Evolutionary conservation across 2,113 vertebrate species (phyloP), one percentile per base, ranked within the genome.

Genomic region (Cyprinodon variegatus): DNA sequence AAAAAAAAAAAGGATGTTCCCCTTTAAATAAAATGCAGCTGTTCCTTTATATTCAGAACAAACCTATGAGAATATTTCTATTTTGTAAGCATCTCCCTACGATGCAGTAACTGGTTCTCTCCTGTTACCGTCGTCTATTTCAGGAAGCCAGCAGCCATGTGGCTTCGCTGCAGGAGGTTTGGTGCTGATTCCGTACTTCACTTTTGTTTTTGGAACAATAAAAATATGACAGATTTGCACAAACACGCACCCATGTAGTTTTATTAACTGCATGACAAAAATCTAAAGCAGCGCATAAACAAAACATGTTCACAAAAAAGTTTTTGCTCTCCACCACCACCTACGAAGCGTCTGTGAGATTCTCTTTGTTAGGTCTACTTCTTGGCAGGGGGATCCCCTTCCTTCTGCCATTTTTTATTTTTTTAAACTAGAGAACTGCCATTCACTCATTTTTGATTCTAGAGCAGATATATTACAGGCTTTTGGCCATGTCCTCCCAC

Each of bases 391-490:
- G 43, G 12, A 40, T 73, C 15, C 50, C 48, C 66, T 83, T 20
- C 12, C 61, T 37, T n/a, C 9, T 41, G 5, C 17, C 50, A 61
- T 82, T 64, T 76, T 80, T 72, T 72, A 62, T 73, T 76, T 41
- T 84, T 15, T 85, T 15, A 78, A 40, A 73, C 71, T 79, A 39
- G 61, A 79, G 79, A 83, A 73, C 60, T 60, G 57, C 70, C 61
- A 73, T 82, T 60, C 71, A 64, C 62, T 74, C 72, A 39, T 64
- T 73, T 69, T 48, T 67, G 48, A 20, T 36, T 89, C 82, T 50
- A 84, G 85, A 89, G 89, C 89, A 85, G 83, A 85, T 89, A 83
- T 87, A 86, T 86, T 87, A 85, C 85, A 86, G 67, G 82, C 86
- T 91, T 88, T 88, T 89, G 82, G 84, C 66, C 86, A 82, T 86